Percentiles rank a stretch among this genome's conserved stretches.
phyloP scores from a whole-genome alignment of 2,888 invertebrate species.

The Leucoptera coffeella region DNA sequence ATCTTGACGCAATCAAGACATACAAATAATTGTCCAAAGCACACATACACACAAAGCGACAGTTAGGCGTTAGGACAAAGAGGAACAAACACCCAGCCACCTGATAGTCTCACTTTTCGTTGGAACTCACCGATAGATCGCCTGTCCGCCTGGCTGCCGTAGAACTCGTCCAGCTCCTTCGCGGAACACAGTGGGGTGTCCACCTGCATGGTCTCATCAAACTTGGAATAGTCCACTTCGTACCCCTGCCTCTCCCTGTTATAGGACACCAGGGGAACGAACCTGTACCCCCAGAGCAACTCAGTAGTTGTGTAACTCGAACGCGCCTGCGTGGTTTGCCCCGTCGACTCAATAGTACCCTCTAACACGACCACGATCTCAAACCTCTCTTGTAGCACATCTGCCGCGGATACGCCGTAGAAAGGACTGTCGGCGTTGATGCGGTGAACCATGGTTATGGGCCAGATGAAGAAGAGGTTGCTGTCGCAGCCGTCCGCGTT shows the following conservation, averaged over 20 bases:
- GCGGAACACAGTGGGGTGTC: constrained; percentile 75
- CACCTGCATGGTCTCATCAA: constrained; percentile 72
- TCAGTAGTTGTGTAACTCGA: constrained; percentile 74
- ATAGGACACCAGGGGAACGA: constrained; percentile 67
- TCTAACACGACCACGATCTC: constrained; percentile 78
- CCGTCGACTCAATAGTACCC: constrained; percentile 78
- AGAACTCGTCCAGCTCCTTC: constrained; percentile 59
- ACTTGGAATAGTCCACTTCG: constrained; percentile 76
- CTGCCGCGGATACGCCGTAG: constrained; percentile 76
- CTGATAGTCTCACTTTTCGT: constrained; percentile 13
- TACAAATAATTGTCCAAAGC: too few relatives aligned
- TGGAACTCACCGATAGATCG: constrained; percentile 49
- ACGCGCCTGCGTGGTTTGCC: constrained; percentile 66
- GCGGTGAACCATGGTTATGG: constrained; percentile 81
- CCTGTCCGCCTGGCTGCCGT: constrained; percentile 50
- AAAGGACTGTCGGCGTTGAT: constrained; percentile 81
- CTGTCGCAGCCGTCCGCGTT: constrained; percentile 74
- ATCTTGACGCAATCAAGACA: too few relatives aligned
- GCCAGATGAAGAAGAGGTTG: constrained; percentile 89
- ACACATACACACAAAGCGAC: not conserved
- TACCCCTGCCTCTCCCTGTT: constrained; percentile 69
- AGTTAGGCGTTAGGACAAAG: not conserved
- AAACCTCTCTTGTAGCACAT: constrained; percentile 74
- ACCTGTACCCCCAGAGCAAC: constrained; percentile 76
- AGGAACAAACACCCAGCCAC: constrained; percentile 12